Evolutionary conservation across 2,113 vertebrate genomes (phyloP), one percentile per base, ranked within the genome.

Genomic region (Hyaena hyaena): DNA sequence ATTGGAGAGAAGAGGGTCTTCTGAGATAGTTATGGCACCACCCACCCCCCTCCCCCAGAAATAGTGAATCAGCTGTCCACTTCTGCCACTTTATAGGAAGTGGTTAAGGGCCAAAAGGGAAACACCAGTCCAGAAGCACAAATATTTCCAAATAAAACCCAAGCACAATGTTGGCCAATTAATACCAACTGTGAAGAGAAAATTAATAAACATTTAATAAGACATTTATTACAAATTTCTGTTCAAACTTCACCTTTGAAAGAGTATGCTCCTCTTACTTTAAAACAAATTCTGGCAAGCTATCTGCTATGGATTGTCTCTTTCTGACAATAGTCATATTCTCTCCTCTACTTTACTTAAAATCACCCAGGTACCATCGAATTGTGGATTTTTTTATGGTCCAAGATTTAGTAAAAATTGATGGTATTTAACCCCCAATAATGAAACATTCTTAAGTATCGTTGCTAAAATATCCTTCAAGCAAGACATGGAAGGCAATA

Each of bases 391-490:
- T 91, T 55, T 68, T 31, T 61, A 5, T 3, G 71, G 33, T 28
- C 4, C 24, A 86, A 73, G 58, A 86, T 58, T 96, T 88, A 91
- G 19, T 77, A n/a, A 80, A 85, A 95, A 68, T 26, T 26, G 10
- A 61, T 93, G 24, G 5, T 76, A 55, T 33, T 82, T 68, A 73
- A 50, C 4, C 45, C 39, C 17, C 89, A 35, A 53, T 83, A 35
- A 17, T 69, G 53, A 88, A 88, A 83, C 33, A 68, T 45, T n/a
- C 12, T 17, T 7, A 76, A 77, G 61, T 90, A 55, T 93, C 50
- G 58, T 50, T 79, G n/a, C 63, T 95, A 88, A 94, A 85, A 94
- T 90, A 53, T 39, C 39, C 76, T 96, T 92, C 35, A 84, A 93
- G 76, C 71, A 73, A 63, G 79, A 48, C 66, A 74, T 93, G 77